Evolutionary conservation across 2,113 vertebrate genomes (phyloP), one percentile per base, ranked within the genome.

Genomic region (Takifugu bimaculatus): DNA sequence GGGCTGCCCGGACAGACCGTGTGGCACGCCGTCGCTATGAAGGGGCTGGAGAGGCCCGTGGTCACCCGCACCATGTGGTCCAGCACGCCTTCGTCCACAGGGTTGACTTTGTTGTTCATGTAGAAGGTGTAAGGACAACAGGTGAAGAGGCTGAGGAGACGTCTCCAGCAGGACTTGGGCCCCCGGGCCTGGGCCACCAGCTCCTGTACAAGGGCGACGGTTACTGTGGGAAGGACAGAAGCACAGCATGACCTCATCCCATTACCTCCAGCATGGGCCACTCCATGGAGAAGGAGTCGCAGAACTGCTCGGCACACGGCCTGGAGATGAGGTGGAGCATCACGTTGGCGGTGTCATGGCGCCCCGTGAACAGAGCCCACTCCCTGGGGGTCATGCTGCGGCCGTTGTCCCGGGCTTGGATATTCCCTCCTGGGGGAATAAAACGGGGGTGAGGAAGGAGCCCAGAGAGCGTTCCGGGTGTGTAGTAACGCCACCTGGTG

Each of bases 351-450:
- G 94, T 94, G 63, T 97, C 94, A 6, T 87, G 82, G 26, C 94
- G 93, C 54, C 95, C 94, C 0, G 96, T 99, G 84, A 92, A 97
- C 25, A 93, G 85, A 39, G 97, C 95, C 97, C 97, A 99, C 80
- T 98, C 91, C 77, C 86, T 90, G 0, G 96, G 68, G 0, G 92
- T 96, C 88, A 95, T 81, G 3, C 87, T 84, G 1, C 94, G 93
- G 10, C 88, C 89, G 14, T 85, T 90, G 78, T 98, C 96, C n/a
- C 85, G 89, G 0, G 93, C 90, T 0, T 95, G 88, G 65, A 95
- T 75, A 26, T 97, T 94, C 2, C 91, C 92, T 50, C 96, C 96
- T 98, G 68, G 13, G 61, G 35, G 2, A 10, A 6, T 2, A 5
- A 11, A 39, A 39, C 7, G 7, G 11, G 35, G 35, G 7, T 39